phyloP scores from a whole-genome alignment of 2,113 vertebrate genomes.

The Poeciliopsis occidentalis region DNA sequence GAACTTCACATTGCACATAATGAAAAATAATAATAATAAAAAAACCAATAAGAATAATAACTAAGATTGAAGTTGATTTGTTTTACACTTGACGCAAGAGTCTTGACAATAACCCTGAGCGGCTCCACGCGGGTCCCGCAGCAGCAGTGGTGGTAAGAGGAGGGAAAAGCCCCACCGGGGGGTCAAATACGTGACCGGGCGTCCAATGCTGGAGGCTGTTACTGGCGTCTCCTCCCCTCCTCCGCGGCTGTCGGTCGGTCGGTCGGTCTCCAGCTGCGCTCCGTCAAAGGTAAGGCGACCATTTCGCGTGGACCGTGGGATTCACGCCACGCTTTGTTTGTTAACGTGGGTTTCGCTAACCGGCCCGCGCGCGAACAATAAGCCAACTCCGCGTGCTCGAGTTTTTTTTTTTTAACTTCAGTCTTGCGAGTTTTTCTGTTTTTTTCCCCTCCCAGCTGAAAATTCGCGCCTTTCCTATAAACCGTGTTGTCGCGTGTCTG shows the following conservation, averaged over 20 bases:
- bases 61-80: conserved; percentile 40
- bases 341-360: not conserved
- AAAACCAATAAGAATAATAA: conserved; percentile 47
- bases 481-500: too few relatives aligned
- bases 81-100: not conserved
- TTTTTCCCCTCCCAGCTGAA: not conserved
- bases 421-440: too few relatives aligned
- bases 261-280: not conserved
- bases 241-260: not conserved
- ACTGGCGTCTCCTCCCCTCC: not conserved
- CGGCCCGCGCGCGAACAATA: not conserved
- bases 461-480: too few relatives aligned
- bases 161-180: not conserved
- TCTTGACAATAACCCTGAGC: not conserved
- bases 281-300: conserved; percentile 33
- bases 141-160: too few relatives aligned
- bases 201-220: conserved; percentile 12
- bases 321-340: not conserved
- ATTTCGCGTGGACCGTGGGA: not conserved
- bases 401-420: not conserved
- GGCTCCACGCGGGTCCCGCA: too few relatives aligned
- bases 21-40: conserved; percentile 71
- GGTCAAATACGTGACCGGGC: conserved; percentile 45
- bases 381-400: not conserved
- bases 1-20: conserved; percentile 86